Base-by-base conservation (phyloP, 2,797 vertebrate species). In the Poecile montanus region DNA sequence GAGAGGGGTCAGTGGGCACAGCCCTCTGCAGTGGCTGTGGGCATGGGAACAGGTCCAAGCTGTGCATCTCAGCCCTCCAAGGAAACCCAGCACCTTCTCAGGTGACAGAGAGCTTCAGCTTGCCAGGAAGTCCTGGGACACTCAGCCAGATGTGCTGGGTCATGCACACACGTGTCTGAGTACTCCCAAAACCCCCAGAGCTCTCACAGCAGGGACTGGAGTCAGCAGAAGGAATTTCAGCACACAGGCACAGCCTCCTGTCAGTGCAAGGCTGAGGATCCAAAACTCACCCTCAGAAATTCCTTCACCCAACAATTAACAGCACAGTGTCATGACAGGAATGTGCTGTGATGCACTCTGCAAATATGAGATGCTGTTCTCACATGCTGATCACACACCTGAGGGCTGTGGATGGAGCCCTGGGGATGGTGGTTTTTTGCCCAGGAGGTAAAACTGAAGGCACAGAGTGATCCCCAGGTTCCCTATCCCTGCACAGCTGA, bases 351-450 rank as follows among this genome's bases (percentile, higher is more conserved):
- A 79, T 25, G 47, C 62, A 42, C 16, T n/a, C 47, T 29, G 53
- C 70, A 88, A 45, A 10, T 29, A 67, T 1, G 18, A 5, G 70
- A 34, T 45, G 66, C 2, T 76, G 77, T 63, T 72, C 84, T 65
- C 81, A 65, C 77, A 72, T 0, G 54, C 38, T 53, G 68, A 80
- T 47, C 36, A 12, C 8, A 48, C 65, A 16, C 21, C 32, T 1
- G 0, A 51, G 36, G 70, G 29, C n/a, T 19, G 50, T 0, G 12
- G 53, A 53, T 2, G 51, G 73, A 63, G 84, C 73, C 36, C 50
- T 13, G 44, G 53, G 5, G n/a, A 16, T 0, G 0, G 5, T 14
- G 30, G 0, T 11, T 16, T 7, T 48, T 12, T 48, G 50, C 61
- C 30, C 66, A 58, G 50, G 44, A 54, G 71, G 53, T 8, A 15